Evolutionary conservation across 2,888 invertebrate species (phyloP).

Genomic region (Antheraea yamamai): DNA sequence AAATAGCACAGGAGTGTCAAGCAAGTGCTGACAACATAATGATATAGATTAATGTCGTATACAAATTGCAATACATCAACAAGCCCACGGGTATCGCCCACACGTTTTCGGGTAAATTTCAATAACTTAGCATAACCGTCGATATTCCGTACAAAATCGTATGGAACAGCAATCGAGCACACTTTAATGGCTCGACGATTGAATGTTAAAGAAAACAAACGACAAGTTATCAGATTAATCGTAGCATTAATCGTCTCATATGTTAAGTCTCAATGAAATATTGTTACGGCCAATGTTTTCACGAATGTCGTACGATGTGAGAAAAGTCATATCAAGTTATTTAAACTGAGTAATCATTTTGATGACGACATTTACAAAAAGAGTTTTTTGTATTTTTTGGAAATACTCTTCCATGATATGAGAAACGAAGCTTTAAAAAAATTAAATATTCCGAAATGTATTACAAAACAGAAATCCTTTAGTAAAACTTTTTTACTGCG

Average conservation of each 20-base stretch:
- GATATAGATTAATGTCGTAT: conserved; percentile 41
- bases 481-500: too few species aligned
- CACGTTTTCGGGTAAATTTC: conserved; percentile 46
- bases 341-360: too few species aligned
- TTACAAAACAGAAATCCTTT: too few species aligned
- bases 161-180: background rate
- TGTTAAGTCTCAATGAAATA: background rate
- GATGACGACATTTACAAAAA: too few species aligned
- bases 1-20: conserved; percentile 31
- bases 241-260: background rate
- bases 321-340: background rate
- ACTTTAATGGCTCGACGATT: background rate
- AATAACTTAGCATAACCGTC: conserved; percentile 52
- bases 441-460: too few species aligned
- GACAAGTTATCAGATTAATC: conserved; percentile 7
- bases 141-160: conserved; percentile 29
- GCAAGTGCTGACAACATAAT: conserved; percentile 36
- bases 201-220: background rate
- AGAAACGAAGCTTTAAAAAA: too few species aligned
- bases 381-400: too few species aligned
- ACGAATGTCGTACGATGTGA: background rate
- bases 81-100: conserved; percentile 49
- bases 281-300: background rate
- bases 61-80: conserved; percentile 46
- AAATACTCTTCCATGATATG: too few species aligned